Percentiles rank a stretch among this genome's conserved stretches.
phyloP scores from a whole-genome alignment of 2,797 vertebrate species.

The Menidia menidia region DNA sequence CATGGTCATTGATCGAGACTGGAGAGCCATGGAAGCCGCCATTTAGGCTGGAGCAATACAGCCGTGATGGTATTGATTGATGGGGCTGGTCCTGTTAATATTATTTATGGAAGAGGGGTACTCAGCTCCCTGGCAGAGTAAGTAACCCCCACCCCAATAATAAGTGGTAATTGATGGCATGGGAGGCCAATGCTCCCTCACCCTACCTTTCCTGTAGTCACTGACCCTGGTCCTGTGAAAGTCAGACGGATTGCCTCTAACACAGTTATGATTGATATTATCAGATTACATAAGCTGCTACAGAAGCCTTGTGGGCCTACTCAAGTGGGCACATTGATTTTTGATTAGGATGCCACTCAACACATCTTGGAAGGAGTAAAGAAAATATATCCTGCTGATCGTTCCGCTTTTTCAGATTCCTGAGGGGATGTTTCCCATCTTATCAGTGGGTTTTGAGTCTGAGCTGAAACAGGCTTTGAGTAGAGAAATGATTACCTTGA shows the following conservation, averaged over 20 bases:
- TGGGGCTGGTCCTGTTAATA: constrained; percentile 90
- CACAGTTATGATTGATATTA: constrained; percentile 95
- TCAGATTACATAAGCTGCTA: constrained; percentile 93
- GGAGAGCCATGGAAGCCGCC: constrained; percentile 79
- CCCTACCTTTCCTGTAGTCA: constrained; percentile 80
- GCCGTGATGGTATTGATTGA: constrained; percentile 92
- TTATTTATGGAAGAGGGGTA: constrained; percentile 91
- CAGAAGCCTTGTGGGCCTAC: constrained; percentile 82
- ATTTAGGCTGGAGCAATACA: constrained; percentile 89
- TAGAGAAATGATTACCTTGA: not conserved
- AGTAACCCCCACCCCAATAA: constrained; percentile 85
- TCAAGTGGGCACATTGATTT: constrained; percentile 95
- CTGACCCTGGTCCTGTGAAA: constrained; percentile 91
- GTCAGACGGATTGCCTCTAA: constrained; percentile 93
- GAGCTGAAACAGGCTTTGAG: not conserved
- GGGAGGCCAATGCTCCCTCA: constrained; percentile 85
- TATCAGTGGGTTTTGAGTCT: constrained; percentile 1
- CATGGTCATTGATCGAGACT: constrained; percentile 88
- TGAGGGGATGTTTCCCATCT: constrained; percentile 33
- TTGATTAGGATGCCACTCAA: constrained; percentile 89
- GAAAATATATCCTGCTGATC: constrained; percentile 70
- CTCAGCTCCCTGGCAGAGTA: constrained; percentile 84
- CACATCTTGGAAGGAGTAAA: constrained; percentile 77
- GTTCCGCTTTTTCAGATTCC: constrained; percentile 39
- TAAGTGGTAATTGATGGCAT: constrained; percentile 97